Evolutionary conservation across 2,888 invertebrate species (phyloP).

Genomic region (Phaedon cochleariae): DNA sequence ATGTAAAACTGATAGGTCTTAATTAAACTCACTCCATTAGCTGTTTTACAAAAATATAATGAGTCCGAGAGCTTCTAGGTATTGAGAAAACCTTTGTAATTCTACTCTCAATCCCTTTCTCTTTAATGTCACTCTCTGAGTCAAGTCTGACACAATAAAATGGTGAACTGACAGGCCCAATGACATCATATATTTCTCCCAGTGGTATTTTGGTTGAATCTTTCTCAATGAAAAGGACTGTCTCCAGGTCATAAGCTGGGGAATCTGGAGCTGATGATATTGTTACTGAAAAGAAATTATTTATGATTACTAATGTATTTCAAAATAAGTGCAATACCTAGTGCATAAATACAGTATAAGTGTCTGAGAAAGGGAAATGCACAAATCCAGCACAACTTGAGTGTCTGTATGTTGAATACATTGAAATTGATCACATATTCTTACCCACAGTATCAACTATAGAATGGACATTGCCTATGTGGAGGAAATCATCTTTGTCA

Average conservation of each 20-base stretch:
- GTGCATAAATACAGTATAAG: too few species aligned
- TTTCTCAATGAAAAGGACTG: conserved; percentile 76
- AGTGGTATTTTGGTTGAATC: conserved; percentile 79
- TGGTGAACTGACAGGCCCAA: conserved; percentile 86
- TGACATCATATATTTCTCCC: conserved; percentile 89
- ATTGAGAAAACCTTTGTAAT: conserved; percentile 81
- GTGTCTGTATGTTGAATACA: too few species aligned
- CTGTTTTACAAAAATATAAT: conserved; percentile 77
- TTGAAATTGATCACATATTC: not conserved
- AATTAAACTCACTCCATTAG: conserved; percentile 70
- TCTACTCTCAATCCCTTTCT: conserved; percentile 72
- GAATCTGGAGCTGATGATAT: conserved; percentile 76
- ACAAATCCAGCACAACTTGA: too few species aligned
- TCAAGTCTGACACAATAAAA: conserved; percentile 93
- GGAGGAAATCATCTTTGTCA: not conserved
- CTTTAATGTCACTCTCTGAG: conserved; percentile 75
- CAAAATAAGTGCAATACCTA: too few species aligned
- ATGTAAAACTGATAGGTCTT: too few species aligned
- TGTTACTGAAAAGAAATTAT: conserved; percentile 69
- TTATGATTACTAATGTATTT: not conserved
- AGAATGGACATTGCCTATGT: not conserved
- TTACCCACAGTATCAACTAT: not conserved
- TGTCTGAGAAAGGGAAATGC: too few species aligned
- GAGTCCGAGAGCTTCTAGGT: conserved; percentile 78
- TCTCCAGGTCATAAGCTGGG: conserved; percentile 86